Conservation (phyloP, 2,797 vertebrate species). For the Acanthopagrus latus region DNA sequence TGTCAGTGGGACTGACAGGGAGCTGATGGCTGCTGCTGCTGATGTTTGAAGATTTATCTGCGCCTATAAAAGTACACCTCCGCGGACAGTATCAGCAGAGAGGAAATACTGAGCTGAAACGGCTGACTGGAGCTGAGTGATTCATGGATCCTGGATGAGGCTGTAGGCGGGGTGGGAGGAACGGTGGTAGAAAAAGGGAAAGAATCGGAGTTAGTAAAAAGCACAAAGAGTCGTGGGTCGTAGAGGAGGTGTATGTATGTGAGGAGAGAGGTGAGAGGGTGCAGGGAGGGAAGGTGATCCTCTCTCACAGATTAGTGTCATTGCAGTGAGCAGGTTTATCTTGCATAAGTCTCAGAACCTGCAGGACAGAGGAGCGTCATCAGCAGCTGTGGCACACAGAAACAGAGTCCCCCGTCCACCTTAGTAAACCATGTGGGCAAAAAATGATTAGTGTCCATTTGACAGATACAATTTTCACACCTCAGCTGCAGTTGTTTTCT, state of each 20-base stretch:
- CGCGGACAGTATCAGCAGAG: slow-evolving; percentile 28
- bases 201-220: slow-evolving; percentile 9
- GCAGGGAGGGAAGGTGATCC: slow-evolving; percentile 74
- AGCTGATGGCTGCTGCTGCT: slow-evolving; percentile 33
- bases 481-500: neutral
- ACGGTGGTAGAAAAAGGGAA: slow-evolving; percentile 19
- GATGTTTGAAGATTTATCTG: slow-evolving; percentile 43
- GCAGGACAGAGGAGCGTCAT: slow-evolving; percentile 72
- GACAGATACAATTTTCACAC: neutral
- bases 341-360: slow-evolving; percentile 69
- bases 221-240: slow-evolving; percentile 21
- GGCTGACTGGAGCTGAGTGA: slow-evolving; percentile 43
- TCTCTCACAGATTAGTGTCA: slow-evolving; percentile 81
- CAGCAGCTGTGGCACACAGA: slow-evolving; percentile 28
- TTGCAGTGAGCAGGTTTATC: slow-evolving; percentile 80
- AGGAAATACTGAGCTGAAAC: slow-evolving; percentile 44
- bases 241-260: slow-evolving; percentile 11
- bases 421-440: slow-evolving; percentile 10
- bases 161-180: slow-evolving; percentile 14
- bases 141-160: slow-evolving; percentile 33
- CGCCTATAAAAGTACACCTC: slow-evolving; percentile 33
- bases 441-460: slow-evolving; percentile 17
- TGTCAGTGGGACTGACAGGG: slow-evolving; percentile 24
- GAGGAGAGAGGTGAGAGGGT: slow-evolving; percentile 31
- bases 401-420: slow-evolving; percentile 21